These are phyloP conservation scores for Tetramorium bicarinatum DNA, from an alignment of 2,888 invertebrate species.

Conservation along the genomic window DNA sequence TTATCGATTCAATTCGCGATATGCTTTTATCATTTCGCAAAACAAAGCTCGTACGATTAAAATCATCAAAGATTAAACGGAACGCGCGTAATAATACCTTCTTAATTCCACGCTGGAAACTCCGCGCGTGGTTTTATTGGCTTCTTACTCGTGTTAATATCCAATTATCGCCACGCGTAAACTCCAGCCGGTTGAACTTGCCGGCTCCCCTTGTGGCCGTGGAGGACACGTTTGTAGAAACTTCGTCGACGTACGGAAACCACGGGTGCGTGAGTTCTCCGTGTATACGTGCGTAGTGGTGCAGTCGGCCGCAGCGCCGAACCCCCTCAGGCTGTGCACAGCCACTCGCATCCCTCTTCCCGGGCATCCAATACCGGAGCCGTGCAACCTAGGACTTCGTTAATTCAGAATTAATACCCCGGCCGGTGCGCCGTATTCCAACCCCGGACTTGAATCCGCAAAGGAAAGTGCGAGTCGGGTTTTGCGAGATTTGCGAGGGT, in stretches of 20 bases:
- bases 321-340: conserved; percentile 48
- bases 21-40: background rate
- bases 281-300: conserved; percentile 36
- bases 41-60: background rate
- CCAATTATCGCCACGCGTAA: conserved; percentile 78
- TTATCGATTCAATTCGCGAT: background rate
- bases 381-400: conserved; percentile 58
- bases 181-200: conserved; percentile 68
- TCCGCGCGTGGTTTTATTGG: background rate
- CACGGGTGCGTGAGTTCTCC: conserved; percentile 70
- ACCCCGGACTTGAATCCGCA: conserved; percentile 61
- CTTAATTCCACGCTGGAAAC: conserved; percentile 13
- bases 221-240: conserved; percentile 79
- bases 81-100: background rate
- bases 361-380: conserved; percentile 23
- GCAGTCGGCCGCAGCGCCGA: conserved; percentile 41
- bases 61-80: background rate
- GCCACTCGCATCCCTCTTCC: conserved; percentile 11
- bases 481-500: conserved; percentile 32
- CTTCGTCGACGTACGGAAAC: conserved; percentile 75
- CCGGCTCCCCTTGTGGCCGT: conserved; percentile 48
- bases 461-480: conserved; percentile 31
- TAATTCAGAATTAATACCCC: conserved; percentile 72
- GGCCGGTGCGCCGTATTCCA: conserved; percentile 35
- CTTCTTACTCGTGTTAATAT: conserved; percentile 75